Conservation (phyloP, 2,797 vertebrate species). For the Paguma larvata region DNA sequence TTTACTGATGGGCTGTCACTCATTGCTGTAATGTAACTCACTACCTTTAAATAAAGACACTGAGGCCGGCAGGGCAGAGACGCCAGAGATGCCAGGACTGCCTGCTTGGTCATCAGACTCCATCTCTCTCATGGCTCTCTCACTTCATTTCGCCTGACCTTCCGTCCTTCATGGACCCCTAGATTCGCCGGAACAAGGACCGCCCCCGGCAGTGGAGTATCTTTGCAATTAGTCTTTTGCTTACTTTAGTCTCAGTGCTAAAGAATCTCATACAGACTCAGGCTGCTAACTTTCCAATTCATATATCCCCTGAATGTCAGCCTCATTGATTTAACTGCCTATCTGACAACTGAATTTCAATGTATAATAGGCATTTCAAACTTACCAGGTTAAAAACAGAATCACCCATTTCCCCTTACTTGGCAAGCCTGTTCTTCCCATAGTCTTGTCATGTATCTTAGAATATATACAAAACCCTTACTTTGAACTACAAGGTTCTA, state of each 20-base stretch:
- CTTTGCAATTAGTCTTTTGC: not conserved
- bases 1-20: no score
- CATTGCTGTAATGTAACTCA: no score
- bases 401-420: not conserved
- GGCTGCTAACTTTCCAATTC: not conserved
- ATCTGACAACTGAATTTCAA: slow-evolving; percentile 39
- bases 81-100: no score
- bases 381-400: slow-evolving; percentile 24
- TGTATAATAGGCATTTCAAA: slow-evolving; percentile 41
- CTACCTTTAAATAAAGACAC: no score
- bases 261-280: slow-evolving; percentile 6
- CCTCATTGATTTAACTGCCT: not conserved
- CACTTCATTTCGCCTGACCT: no score
- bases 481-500: not conserved
- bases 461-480: slow-evolving; percentile 17
- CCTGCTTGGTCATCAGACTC: no score
- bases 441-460: not conserved
- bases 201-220: not conserved
- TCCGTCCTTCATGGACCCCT: no score
- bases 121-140: no score
- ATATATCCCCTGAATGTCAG: not conserved
- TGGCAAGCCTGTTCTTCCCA: not conserved
- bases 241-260: not conserved
- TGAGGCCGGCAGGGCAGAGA: no score
- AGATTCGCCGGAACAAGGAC: no score